Evolutionary conservation across 1,140 invertebrate species (phyloP), one percentile per base, ranked within the genome.

Genomic region (Drosophila bocqueti): DNA sequence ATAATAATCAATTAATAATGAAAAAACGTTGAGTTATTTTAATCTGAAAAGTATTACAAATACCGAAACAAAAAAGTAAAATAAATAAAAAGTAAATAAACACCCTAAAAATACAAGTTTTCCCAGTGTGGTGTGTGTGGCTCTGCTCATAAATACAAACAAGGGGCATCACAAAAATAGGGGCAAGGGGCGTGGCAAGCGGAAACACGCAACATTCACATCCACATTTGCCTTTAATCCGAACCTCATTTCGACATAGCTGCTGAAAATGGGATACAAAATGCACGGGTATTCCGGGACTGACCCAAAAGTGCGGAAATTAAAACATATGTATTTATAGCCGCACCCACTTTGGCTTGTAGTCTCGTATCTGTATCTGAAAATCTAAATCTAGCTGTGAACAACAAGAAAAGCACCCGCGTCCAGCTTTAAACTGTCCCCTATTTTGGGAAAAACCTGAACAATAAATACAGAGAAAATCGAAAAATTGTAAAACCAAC

Each of bases 281-380:
- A 45, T 43, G 67, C 38, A 47, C 42, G 55, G 61, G 47, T 47
- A 34, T 72, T 59, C 79, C 79, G 57, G 79, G 59, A 74, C 84
- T 85, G 81, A 91, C 85, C 85, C 86, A 90, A 90, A 90, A 90
- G 71, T 90, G 85, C 85, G 85, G 85, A 90, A 90, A 90, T 90
- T 90, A 90, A 90, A 90, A 90, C 85, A 90, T 90, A 90, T 90
- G 85, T 90, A 90, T 90, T 90, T 90, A 90, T 90, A 77, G 85
- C 85, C 64, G 38, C 67, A 83, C 15, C 24, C 84, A 87, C 78
- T 85, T 79, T 72, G 50, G 16, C 69, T 38, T 42, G 67, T 60
- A 49, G 47, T 73, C 62, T 50, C 55, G 49, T 83, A 76, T 79
- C 75, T 50, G 16, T 43, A 59, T 60, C 29, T 59, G 52, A 21